Evolutionary conservation across 2,888 invertebrate species (phyloP), one percentile per base, ranked within the genome.

Genomic region (Drosophila meridionalis): DNA sequence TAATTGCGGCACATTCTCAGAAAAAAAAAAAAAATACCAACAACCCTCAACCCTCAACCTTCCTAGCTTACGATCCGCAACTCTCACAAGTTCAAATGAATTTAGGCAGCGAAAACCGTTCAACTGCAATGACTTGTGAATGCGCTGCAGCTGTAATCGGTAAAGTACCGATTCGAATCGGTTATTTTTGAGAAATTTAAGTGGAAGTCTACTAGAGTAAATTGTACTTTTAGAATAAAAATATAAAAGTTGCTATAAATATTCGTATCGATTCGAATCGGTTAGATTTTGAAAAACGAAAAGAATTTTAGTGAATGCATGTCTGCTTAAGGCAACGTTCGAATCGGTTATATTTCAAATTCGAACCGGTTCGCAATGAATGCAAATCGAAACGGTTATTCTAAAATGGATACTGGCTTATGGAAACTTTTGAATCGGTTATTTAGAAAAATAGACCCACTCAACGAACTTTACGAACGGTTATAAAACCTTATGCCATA

Each of bases 61-160:
- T 32, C 53, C 26, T 34, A 28, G 38, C 38, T 38, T 20, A 40
- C 52, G 55, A 42, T 32, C 20, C 53, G 36, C 55, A 55, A 28
- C 30, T 64, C 65, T 43, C 36, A 11, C 69, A 63, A 77, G 58
- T 48, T 73, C 55, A 66, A 62, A 59, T 74, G 64, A 71, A 85
- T 65, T 83, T 56, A 34, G 56, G 38, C 36, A 55, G 8, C 34
- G 30, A 4, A 32, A 58, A 40, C 30, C 1, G 8, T 26, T 42
- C 20, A 20, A 26, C 36, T 8, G 2, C 32, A 57, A 45, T 64
- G 86, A 79, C 66, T 52, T n/a, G 8, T 4, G 0, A 42, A 52
- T 76, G 68, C 63, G 26, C 81, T 81, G 26, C 40, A 34, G 30
- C 28, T 3, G 26, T 0, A 34, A 5, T 32, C 32, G 32, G 4